Evolutionary conservation across 23 tunicate species (phyloP).

Genomic region (Botrylloides violaceus): DNA sequence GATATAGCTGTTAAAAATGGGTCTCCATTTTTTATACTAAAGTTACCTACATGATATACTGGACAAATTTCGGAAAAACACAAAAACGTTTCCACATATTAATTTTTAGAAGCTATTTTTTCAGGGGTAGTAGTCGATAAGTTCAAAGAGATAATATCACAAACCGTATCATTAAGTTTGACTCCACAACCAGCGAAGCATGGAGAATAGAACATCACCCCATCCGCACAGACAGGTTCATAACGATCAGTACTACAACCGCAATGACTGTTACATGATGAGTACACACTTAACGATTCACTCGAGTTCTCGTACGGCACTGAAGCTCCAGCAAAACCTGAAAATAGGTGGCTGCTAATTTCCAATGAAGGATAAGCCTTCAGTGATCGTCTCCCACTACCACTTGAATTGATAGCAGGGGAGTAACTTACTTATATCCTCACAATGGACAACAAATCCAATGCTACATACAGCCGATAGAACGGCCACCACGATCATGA

Average conservation of each 20-base stretch:
- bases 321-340: slow-evolving; percentile 62
- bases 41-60: no score
- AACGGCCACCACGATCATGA: not conserved
- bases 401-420: no score
- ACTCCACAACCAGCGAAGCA: slow-evolving; percentile 56
- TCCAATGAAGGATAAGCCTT: not conserved
- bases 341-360: not conserved
- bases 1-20: no score
- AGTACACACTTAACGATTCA: not conserved
- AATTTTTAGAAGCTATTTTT: no score
- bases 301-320: slow-evolving; percentile 21
- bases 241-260: slow-evolving; percentile 30
- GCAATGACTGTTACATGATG: slow-evolving; percentile 36
- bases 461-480: slow-evolving; percentile 11
- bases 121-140: no score
- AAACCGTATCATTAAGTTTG: slow-evolving; percentile 20
- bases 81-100: no score
- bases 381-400: no score
- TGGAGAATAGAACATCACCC: slow-evolving; percentile 48
- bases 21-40: no score
- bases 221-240: slow-evolving; percentile 52
- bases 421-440: slow-evolving; percentile 12
- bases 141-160: not conserved
- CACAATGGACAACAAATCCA: slow-evolving; percentile 18
- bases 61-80: no score